Evolutionary conservation across 2,888 invertebrate species (phyloP), one percentile per base, ranked within the genome.

Genomic region (Cerastis rubricosa): DNA sequence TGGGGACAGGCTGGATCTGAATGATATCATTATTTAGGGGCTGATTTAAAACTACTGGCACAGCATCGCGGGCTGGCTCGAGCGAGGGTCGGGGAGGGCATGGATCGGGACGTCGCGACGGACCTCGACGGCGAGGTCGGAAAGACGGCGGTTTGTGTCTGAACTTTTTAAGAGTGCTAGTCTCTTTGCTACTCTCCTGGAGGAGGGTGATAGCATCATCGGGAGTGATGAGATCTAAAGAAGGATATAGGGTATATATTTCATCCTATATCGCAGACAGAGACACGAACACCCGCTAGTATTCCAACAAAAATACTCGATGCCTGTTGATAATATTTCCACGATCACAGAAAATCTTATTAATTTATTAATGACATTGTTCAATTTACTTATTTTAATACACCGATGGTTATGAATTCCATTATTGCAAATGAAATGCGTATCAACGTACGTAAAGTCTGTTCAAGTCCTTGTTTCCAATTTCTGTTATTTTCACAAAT

Each of bases 341-440:
- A n/a, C 22, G 22, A 17, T 12, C 29, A 1, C 19, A 17, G 22
- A 17, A 49, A 80, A 43, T 47, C n/a, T 11, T 6, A 59, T 71
- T 61, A 29, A 79, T 69, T 79, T n/a, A 17, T 22, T 63, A 35
- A 40, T 17, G 0, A 6, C 47, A n/a, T 57, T 17, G 51, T 12
- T 35, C 7, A 47, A 67, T 57, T 47, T 67, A 40, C 22, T 11
- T 29, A 17, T 67, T 79, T 66, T 25, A 57, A 47, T 49, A 79
- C 22, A 22, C 25, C 4, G 22, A 45, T 49, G 25, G 22, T 43
- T n/a, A 47, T 69, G 14, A 51, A 49, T 51, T 65, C 22, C 14
- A 51, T 14, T 61, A 54, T n/a, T 9, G 64, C 11, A 65, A 64
- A 66, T 70, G 45, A 76, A 69, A 65, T 64, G 43, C 14, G n/a